These are phyloP conservation scores for Elephantulus edwardii DNA, from an alignment of 2,113 vertebrate species.

Conservation along the genomic window DNA sequence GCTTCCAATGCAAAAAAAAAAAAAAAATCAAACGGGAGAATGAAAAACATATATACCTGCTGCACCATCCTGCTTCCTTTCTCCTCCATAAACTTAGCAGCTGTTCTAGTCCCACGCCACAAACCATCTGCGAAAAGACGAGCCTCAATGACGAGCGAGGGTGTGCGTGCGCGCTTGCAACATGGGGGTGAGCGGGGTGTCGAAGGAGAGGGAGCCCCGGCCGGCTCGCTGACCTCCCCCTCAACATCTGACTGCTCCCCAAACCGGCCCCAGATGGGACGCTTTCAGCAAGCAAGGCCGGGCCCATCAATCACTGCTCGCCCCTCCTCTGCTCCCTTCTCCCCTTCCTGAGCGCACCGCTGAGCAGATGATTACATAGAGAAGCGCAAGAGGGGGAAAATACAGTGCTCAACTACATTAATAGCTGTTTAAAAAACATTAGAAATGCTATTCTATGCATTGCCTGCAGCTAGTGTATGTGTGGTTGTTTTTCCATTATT, in stretches of 20 bases:
- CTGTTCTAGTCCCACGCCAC: constrained; percentile 87
- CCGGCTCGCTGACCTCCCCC: constrained; percentile 85
- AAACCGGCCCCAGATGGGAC: constrained; percentile 85
- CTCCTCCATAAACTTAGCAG: constrained; percentile 90
- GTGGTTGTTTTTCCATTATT: constrained; percentile 73
- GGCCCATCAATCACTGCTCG: constrained; percentile 84
- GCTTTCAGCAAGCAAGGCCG: constrained; percentile 68
- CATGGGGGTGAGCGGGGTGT: constrained; percentile 72
- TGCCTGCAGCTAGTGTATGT: constrained; percentile 73
- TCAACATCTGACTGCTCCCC: constrained; percentile 83
- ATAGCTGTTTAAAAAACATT: constrained; percentile 82
- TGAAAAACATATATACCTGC: constrained; percentile 87
- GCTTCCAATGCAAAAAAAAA: constrained; percentile 80
- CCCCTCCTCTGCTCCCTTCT: constrained; percentile 83
- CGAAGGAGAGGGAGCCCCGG: constrained; percentile 82
- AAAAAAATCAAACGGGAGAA: too few relatives aligned
- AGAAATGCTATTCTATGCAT: constrained; percentile 71
- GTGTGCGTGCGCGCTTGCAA: constrained; percentile 75
- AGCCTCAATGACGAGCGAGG: constrained; percentile 86
- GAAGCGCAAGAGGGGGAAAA: constrained; percentile 30
- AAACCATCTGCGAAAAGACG: constrained; percentile 88
- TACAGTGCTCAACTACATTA: constrained; percentile 75
- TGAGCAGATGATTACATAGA: constrained; percentile 81
- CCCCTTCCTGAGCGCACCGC: constrained; percentile 71
- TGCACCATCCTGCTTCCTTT: constrained; percentile 89